Percentiles rank a stretch among this genome's conserved stretches.
Conservation (phyloP, 1,140 invertebrate species). For the Whitmania pigra region DNA sequence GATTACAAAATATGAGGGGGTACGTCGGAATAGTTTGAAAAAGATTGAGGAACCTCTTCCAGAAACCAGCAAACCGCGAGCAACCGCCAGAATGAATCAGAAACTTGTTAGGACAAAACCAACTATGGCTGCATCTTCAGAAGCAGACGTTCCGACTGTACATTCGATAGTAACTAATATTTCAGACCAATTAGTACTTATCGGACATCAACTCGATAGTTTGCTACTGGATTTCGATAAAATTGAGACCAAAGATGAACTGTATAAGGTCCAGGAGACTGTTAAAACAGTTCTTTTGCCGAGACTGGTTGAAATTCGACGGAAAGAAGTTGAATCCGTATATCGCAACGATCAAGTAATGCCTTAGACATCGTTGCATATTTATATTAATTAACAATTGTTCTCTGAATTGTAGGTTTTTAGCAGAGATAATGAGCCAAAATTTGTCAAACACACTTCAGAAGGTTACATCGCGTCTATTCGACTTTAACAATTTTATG, state of each 20-base stretch:
- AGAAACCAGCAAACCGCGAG: not conserved
- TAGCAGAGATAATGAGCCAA: too few species aligned
- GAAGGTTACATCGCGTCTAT: too few species aligned
- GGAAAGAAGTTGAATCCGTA: not conserved
- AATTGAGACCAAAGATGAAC: slow-evolving; percentile 1
- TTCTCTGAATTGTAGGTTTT: too few species aligned
- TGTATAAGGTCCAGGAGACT: not conserved
- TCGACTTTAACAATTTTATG: too few species aligned
- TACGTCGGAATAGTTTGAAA: not conserved
- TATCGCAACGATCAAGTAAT: not conserved
- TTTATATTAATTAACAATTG: too few species aligned
- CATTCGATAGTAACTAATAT: slow-evolving; percentile 6
- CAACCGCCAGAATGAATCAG: not conserved
- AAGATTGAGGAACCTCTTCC: not conserved
- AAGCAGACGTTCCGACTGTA: not conserved
- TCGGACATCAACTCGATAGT: not conserved
- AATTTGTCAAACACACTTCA: too few species aligned
- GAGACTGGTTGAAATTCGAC: not conserved
- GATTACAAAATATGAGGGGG: not conserved
- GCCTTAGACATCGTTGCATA: not conserved
- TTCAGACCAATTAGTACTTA: not conserved
- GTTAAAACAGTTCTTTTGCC: not conserved
- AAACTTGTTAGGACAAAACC: not conserved
- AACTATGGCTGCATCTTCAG: not conserved
- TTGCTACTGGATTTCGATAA: not conserved